phyloP scores from a whole-genome alignment of 2,113 vertebrate genomes.

The Oxygymnocypris stewartii region DNA sequence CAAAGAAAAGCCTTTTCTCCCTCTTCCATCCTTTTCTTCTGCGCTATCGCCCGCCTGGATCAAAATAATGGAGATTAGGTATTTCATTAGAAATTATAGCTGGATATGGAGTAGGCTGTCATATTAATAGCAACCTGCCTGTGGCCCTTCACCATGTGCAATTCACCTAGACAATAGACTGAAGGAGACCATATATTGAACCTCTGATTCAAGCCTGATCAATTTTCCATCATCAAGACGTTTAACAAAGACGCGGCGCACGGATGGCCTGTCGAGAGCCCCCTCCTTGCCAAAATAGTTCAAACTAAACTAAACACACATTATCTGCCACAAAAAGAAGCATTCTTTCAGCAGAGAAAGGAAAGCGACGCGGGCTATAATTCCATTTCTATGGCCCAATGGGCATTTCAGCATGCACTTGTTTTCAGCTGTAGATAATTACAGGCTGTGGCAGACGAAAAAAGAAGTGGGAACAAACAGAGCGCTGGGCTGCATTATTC shows the following conservation, averaged over 20 bases:
- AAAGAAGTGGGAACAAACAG: constrained; percentile 61
- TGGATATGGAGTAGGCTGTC: constrained; percentile 90
- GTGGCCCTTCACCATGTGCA: constrained; percentile 84
- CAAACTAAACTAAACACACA: constrained; percentile 85
- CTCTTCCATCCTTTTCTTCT: constrained; percentile 55
- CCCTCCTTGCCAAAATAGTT: constrained; percentile 80
- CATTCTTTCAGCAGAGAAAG: constrained; percentile 65
- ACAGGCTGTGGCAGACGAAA: constrained; percentile 67
- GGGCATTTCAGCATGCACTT: constrained; percentile 86
- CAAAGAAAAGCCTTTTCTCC: constrained; percentile 85
- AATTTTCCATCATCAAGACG: constrained; percentile 92
- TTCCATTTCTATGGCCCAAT: constrained; percentile 86
- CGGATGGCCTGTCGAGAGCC: constrained; percentile 83
- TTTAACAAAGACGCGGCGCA: constrained; percentile 86
- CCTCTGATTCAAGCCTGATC: constrained; percentile 91
- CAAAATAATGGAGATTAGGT: constrained; percentile 96
- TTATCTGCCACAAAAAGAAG: constrained; percentile 73
- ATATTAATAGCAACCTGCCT: constrained; percentile 94
- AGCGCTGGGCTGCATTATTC: constrained; percentile 50
- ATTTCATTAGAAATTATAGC: constrained; percentile 97
- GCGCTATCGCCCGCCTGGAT: constrained; percentile 89
- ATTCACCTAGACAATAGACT: constrained; percentile 89
- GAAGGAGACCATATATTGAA: constrained; percentile 85
- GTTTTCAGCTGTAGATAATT: constrained; percentile 94
- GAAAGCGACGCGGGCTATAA: constrained; percentile 81